These are phyloP conservation scores for Enoplosus armatus DNA, from an alignment of 2,797 vertebrate species.

Conservation along the genomic window DNA sequence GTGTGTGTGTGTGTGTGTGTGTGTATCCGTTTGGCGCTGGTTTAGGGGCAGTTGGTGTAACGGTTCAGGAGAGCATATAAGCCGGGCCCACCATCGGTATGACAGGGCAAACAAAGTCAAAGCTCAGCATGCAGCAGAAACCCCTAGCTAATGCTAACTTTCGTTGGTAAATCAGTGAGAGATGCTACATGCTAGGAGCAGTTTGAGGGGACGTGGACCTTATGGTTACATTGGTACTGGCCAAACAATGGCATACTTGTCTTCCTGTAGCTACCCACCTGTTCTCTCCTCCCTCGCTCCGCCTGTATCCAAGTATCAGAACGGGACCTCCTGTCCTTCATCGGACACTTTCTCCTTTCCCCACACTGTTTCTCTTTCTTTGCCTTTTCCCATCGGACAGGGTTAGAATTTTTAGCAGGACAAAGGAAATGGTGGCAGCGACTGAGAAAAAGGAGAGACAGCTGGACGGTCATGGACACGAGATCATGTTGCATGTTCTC, in stretches of 20 bases:
- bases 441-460: slow-evolving; percentile 66
- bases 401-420: slow-evolving; percentile 48
- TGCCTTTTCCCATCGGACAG: slow-evolving; percentile 33
- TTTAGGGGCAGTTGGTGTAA: slow-evolving; percentile 70
- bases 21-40: slow-evolving; percentile 54
- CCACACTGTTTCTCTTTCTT: slow-evolving; percentile 5
- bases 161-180: slow-evolving; percentile 18
- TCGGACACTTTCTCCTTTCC: slow-evolving; percentile 27
- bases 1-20: slow-evolving; percentile 23
- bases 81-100: slow-evolving; percentile 65
- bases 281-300: slow-evolving; percentile 55
- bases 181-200: slow-evolving; percentile 49
- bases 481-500: slow-evolving; percentile 74
- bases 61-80: slow-evolving; percentile 63
- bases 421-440: slow-evolving; percentile 49
- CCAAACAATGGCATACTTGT: slow-evolving; percentile 65
- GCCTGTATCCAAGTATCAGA: slow-evolving; percentile 43
- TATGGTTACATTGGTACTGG: slow-evolving; percentile 47
- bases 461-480: slow-evolving; percentile 59
- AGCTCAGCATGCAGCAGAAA: slow-evolving; percentile 26
- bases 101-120: slow-evolving; percentile 52
- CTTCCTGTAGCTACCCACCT: slow-evolving; percentile 64
- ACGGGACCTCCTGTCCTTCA: slow-evolving; percentile 52
- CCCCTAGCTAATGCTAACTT: slow-evolving; percentile 54
- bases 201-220: slow-evolving; percentile 29